A percentile compares a stretch with the other conserved stretches of the same genome.
These are phyloP conservation scores for Crossocerus cetratus DNA, from an alignment of 2,888 invertebrate species.

Conservation along the genomic window DNA sequence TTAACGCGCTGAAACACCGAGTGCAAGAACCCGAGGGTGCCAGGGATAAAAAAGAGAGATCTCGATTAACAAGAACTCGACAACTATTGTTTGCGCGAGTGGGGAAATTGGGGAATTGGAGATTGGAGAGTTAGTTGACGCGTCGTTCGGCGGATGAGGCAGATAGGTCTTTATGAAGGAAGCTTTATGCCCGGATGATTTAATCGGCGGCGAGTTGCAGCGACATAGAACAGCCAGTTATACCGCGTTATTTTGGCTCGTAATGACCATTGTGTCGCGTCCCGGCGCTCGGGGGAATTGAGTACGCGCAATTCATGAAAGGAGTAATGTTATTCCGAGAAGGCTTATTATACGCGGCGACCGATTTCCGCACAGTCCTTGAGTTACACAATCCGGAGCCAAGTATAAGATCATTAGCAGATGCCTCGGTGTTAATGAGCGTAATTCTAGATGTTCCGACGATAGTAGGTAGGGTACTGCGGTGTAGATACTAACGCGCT, in stretches of 20 bases:
- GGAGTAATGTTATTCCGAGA: conserved; percentile 58
- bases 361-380: conserved; percentile 69
- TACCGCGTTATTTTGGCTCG: conserved; percentile 3
- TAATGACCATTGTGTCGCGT: conserved; percentile 18
- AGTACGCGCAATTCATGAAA: conserved; percentile 37
- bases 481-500: conserved; percentile 38
- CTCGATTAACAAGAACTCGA: no score
- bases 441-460: conserved; percentile 69
- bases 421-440: conserved; percentile 72
- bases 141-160: no score
- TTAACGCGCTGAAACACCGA: not conserved
- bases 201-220: not conserved
- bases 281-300: conserved; percentile 11
- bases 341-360: conserved; percentile 64
- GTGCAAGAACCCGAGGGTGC: no score
- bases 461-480: conserved; percentile 48
- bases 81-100: no score
- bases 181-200: not conserved
- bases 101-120: no score
- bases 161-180: no score
- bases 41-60: no score
- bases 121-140: no score
- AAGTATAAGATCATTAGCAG: conserved; percentile 72
- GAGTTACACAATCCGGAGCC: conserved; percentile 69
- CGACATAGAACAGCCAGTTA: not conserved